Evolutionary conservation across 2,113 vertebrate genomes (phyloP).

Genomic region (Pangasianodon gigas): DNA sequence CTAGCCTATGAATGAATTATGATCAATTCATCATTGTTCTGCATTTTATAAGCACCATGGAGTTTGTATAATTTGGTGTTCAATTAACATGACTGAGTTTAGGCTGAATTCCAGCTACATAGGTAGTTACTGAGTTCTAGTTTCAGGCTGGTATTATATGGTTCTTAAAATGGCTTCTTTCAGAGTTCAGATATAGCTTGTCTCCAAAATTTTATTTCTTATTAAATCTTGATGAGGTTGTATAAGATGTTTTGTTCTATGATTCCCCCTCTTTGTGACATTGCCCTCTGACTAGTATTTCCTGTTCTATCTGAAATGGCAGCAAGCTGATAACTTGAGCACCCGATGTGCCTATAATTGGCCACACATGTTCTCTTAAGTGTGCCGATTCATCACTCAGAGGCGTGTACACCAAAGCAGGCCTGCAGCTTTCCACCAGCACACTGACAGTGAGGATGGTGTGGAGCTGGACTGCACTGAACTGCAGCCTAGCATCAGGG

Average conservation of each 20-base stretch:
- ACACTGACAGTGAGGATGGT: not conserved
- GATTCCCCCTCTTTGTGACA: constrained; percentile 17
- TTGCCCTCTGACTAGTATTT: constrained; percentile 40
- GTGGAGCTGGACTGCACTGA: not conserved
- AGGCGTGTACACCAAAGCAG: constrained; percentile 44
- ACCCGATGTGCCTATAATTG: constrained; percentile 58
- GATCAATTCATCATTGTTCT: not conserved
- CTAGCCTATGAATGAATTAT: not conserved
- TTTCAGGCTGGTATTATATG: not conserved
- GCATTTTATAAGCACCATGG: not conserved
- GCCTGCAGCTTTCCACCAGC: constrained; percentile 9
- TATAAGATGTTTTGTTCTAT: constrained; percentile 30
- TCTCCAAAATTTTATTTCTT: not conserved
- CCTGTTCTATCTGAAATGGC: constrained; percentile 50
- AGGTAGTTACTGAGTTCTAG: not conserved
- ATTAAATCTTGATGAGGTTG: not conserved
- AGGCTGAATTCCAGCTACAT: not conserved
- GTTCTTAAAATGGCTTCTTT: not conserved
- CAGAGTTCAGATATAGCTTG: not conserved
- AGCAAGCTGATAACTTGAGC: constrained; percentile 47
- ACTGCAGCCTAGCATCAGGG: not conserved
- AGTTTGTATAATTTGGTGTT: not conserved
- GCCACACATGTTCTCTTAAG: constrained; percentile 63
- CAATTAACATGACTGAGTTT: not conserved
- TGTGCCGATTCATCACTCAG: constrained; percentile 48